A percentile compares a stretch with the other conserved stretches of the same genome.
Evolutionary conservation across 2,113 vertebrate species (phyloP).

Genomic region (Gnathonemus echidnorhynchus): DNA sequence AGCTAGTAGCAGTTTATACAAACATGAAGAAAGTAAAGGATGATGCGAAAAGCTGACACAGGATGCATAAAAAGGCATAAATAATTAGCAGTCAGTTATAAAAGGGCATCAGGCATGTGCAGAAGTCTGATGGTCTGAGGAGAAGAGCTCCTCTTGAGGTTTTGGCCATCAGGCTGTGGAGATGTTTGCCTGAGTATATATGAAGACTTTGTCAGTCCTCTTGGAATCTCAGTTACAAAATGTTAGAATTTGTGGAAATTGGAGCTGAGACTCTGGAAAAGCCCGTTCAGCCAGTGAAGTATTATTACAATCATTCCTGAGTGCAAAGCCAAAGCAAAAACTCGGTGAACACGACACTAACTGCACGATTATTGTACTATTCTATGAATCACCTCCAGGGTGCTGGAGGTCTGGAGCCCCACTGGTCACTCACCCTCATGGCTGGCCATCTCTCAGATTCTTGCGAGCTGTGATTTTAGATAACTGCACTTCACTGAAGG

Average conservation of each 20-base stretch:
- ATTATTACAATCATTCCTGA: background rate
- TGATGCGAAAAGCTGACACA: background rate
- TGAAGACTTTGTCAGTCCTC: background rate
- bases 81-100: background rate
- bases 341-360: background rate
- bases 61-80: background rate
- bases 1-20: background rate
- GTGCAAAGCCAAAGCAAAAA: background rate
- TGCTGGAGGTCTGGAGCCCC: background rate
- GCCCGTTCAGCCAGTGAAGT: background rate
- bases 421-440: background rate
- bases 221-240: background rate
- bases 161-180: background rate
- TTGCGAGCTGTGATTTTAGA: background rate
- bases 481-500: background rate
- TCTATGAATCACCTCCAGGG: background rate
- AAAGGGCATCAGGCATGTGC: background rate
- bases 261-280: background rate
- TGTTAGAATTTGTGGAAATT: background rate
- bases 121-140: background rate
- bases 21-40: background rate
- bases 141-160: background rate
- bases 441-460: background rate
- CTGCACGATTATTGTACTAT: background rate
- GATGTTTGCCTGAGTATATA: background rate